These are phyloP conservation scores for Eulemur rufifrons DNA, from an alignment of 2,113 vertebrate species.

Conservation along the genomic window DNA sequence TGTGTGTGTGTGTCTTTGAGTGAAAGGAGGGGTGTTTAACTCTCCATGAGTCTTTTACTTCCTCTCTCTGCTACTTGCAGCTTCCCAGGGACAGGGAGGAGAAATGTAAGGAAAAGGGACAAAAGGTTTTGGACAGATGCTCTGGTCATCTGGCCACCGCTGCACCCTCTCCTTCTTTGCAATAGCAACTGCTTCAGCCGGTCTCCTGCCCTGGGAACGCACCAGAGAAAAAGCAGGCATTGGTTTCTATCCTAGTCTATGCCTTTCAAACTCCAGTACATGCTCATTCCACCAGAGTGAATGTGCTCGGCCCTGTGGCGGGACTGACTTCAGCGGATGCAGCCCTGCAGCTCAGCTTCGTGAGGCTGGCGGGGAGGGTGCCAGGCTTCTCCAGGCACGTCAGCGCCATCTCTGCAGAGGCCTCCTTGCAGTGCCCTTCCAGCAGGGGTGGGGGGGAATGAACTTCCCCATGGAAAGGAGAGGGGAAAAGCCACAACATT, in stretches of 20 bases:
- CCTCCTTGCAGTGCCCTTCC: not conserved
- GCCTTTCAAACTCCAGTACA: not conserved
- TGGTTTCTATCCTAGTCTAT: not conserved
- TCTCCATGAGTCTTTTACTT: not conserved
- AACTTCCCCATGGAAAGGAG: not conserved
- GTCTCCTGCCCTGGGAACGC: not conserved
- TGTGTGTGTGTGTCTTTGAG: not conserved
- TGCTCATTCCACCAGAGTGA: not conserved
- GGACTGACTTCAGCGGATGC: too few species aligned
- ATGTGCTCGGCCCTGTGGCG: not conserved
- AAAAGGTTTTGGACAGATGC: not conserved
- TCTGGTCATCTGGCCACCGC: not conserved
- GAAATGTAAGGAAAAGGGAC: not conserved
- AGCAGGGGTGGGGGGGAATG: not conserved
- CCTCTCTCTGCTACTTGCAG: not conserved
- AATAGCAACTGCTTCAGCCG: not conserved
- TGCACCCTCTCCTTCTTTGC: not conserved
- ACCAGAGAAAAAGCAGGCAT: not conserved
- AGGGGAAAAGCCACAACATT: too few species aligned
- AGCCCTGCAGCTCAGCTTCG: not conserved
- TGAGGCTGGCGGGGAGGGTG: fast-evolving
- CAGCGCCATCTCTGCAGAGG: not conserved
- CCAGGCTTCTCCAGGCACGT: not conserved
- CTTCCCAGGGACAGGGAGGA: not conserved
- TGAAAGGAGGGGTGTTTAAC: not conserved